A percentile compares a stretch with the other conserved stretches of the same genome.
phyloP scores from a whole-genome alignment of 1,140 invertebrate species.

The Bombus waltoni region DNA sequence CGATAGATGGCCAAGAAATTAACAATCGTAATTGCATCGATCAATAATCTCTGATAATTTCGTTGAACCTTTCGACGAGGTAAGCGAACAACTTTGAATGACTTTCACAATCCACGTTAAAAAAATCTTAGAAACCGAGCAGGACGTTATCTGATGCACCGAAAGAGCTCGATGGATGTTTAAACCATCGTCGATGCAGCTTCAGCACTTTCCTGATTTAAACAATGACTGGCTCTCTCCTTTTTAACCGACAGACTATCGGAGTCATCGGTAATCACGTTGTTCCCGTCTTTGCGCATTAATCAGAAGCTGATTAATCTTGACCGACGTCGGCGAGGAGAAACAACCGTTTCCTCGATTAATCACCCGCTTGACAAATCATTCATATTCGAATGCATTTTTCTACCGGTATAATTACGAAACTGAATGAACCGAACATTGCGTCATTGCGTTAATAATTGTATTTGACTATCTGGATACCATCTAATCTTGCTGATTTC shows the following conservation, averaged over 20 bases:
- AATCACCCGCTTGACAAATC: conserved; percentile 49
- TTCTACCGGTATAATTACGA: not conserved
- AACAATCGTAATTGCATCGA: conserved; percentile 29
- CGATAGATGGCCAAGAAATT: conserved; percentile 33
- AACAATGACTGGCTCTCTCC: conserved; percentile 24
- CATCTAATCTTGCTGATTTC: not conserved
- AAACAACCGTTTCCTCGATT: conserved; percentile 51
- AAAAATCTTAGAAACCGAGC: conserved; percentile 3
- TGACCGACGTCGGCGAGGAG: conserved; percentile 29
- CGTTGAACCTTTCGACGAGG: conserved; percentile 24
- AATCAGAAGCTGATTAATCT: conserved; percentile 62
- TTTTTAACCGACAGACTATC: conserved; percentile 42
- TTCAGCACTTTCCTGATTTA: conserved; percentile 29
- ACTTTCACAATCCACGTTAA: not conserved
- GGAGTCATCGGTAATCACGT: conserved; percentile 44
- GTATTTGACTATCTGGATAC: not conserved
- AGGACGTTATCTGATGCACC: not conserved
- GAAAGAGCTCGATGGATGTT: not conserved
- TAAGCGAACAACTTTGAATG: no score
- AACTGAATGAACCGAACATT: not conserved
- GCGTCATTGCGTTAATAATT: not conserved
- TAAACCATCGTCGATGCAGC: not conserved
- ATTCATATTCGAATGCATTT: conserved; percentile 41
- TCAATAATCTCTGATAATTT: conserved; percentile 47
- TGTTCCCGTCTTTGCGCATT: conserved; percentile 48